These are phyloP conservation scores for Notodonta ziczac DNA, from an alignment of 2,888 invertebrate genomes.

Conservation along the genomic window DNA sequence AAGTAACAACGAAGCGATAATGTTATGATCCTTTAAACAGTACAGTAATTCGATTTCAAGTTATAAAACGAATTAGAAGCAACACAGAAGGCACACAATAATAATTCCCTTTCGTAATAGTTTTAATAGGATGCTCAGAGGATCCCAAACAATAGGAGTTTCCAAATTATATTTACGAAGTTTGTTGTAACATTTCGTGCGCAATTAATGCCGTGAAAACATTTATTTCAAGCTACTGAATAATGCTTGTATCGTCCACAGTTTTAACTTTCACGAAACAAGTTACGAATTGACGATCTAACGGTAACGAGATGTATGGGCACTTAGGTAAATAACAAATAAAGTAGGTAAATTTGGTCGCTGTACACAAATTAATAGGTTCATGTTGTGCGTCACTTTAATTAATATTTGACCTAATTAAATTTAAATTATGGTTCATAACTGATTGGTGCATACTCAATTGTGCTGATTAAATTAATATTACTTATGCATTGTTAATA, in stretches of 20 bases:
- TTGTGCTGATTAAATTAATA: no score
- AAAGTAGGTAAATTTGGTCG: constrained; percentile 22
- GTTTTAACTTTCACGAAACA: constrained; percentile 18
- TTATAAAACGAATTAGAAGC: constrained; percentile 12
- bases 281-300: constrained; percentile 17
- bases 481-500: no score
- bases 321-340: not conserved
- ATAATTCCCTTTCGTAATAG: constrained; percentile 12
- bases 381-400: no score
- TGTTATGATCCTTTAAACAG: no score
- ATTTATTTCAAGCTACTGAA: constrained; percentile 15
- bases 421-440: no score
- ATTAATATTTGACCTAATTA: no score
- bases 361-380: not conserved
- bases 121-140: constrained; percentile 11
- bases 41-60: not conserved
- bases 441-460: no score
- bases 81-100: constrained; percentile 7
- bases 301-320: constrained; percentile 17
- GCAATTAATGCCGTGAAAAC: constrained; percentile 21
- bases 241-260: constrained; percentile 7
- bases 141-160: not conserved
- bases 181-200: constrained; percentile 12
- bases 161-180: constrained; percentile 17
- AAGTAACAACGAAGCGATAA: no score